Evolutionary conservation across 2,797 vertebrate species (phyloP), one percentile per base, ranked within the genome.

Genomic region (Lycodopsis pacificus): DNA sequence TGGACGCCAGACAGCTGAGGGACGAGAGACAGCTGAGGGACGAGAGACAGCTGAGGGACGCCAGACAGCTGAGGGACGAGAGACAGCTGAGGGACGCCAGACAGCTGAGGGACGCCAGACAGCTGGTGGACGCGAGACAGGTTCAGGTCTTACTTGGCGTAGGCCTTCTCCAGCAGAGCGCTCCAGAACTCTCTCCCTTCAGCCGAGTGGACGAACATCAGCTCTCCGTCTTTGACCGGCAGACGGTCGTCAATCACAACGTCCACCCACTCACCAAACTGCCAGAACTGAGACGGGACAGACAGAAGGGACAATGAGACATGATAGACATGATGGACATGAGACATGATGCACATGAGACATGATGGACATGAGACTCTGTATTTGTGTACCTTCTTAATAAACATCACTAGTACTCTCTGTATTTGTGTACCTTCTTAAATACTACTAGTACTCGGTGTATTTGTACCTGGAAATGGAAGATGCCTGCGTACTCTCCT

Each of bases 191-290:
- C 98, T 0, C 89, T 90, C 11, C 96, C 96, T 36, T 98, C 96
- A 0, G 90, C 97, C 0, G 97, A 99, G 85, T 98, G 97, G 51
- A 99, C 97, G 0, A 99, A 99, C 77, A 99, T 66, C 86, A 98
- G 95, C 90, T 97, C 82, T 8, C 95, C 95, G 0, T 97, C 91
- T 92, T 95, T 98, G 68, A 93, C 96, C 1, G 98, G 97, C 76
- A 99, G 94, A 27, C 95, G 89, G 92, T 99, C 97, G 0, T 99
- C 98, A 13, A 99, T 94, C 68, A 98, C 97, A 6, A 99, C 97
- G 0, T 98, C 97, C 91, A 97, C 94, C 98, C 97, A 99, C 88
- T 98, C 97, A 0, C 97, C 97, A 0, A 95, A 98, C 94, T 98
- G 98, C 98, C 97, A 99, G 92, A 99, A 98, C 97, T 99, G 14